A percentile compares a stretch with the other conserved stretches of the same genome.
Conservation (phyloP, 2,888 invertebrate genomes). For the Pterobdella sp. region DNA sequence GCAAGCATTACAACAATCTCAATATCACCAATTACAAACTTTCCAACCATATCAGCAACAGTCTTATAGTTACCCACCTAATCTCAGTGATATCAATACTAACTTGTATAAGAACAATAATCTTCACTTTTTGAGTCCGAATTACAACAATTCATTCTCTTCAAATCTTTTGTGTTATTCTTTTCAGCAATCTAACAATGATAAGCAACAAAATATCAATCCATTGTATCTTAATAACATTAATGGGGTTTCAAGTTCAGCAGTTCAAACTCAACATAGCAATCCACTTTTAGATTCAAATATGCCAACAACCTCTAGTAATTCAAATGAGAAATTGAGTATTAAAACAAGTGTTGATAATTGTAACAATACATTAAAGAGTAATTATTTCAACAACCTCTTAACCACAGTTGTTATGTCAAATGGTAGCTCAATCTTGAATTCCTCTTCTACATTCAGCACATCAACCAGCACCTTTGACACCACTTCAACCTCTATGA, state of each 20-base stretch:
- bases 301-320: not conserved
- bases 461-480: not conserved
- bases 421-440: too few species aligned
- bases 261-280: not conserved
- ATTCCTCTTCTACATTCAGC: too few species aligned
- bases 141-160: not conserved
- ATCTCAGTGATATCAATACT: not conserved
- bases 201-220: not conserved
- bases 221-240: not conserved
- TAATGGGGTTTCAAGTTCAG: not conserved
- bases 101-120: slow-evolving; percentile 17
- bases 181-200: not conserved
- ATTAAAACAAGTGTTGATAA: too few species aligned
- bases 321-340: too few species aligned
- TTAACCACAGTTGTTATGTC: too few species aligned
- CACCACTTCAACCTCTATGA: not conserved
- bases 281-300: not conserved
- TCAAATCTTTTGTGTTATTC: not conserved
- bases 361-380: too few species aligned
- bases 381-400: too few species aligned
- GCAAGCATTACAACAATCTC: not conserved
- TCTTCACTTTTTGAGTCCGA: slow-evolving; percentile 13
- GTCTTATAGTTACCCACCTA: not conserved
- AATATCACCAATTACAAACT: not conserved
- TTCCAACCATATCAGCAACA: slow-evolving; percentile 11